Percentiles rank a stretch among this genome's conserved stretches.
Conservation (phyloP, 2,797 vertebrate species). For the Acanthiza pusilla region DNA sequence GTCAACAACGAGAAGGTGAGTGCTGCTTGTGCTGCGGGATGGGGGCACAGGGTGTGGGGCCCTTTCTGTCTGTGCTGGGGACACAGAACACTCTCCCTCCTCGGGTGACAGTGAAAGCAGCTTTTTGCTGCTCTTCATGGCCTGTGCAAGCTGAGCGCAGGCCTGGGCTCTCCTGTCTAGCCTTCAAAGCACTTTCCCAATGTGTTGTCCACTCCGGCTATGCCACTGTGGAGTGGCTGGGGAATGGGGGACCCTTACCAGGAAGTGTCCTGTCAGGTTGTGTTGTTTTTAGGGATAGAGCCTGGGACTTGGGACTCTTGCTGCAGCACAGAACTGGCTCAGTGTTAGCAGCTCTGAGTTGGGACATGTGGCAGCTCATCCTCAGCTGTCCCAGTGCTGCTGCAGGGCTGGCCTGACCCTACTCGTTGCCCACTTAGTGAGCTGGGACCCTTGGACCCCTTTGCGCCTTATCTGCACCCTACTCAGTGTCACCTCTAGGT, state of each 20-base stretch:
- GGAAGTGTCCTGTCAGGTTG: neutral
- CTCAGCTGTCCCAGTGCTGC: neutral
- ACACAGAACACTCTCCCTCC: neutral
- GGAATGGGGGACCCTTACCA: neutral
- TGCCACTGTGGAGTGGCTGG: neutral
- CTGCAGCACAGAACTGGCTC: neutral
- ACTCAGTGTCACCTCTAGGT: neutral
- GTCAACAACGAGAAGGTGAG: conserved; percentile 88
- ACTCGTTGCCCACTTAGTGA: neutral
- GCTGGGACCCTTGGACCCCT: neutral
- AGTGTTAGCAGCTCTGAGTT: neutral
- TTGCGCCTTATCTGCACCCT: neutral
- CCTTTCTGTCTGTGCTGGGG: neutral
- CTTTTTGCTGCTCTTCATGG: neutral
- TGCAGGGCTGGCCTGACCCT: neutral
- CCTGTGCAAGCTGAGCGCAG: neutral
- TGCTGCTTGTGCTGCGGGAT: neutral
- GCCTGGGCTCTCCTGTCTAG: neutral
- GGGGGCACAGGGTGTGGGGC: neutral
- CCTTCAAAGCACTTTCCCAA: neutral
- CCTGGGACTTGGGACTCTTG: neutral
- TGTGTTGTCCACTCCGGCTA: accelerated
- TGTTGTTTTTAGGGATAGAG: neutral
- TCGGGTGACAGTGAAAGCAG: neutral
- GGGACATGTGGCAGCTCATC: neutral